phyloP scores from a whole-genome alignment of 2,888 invertebrate species.

The Oligia latruncula region DNA sequence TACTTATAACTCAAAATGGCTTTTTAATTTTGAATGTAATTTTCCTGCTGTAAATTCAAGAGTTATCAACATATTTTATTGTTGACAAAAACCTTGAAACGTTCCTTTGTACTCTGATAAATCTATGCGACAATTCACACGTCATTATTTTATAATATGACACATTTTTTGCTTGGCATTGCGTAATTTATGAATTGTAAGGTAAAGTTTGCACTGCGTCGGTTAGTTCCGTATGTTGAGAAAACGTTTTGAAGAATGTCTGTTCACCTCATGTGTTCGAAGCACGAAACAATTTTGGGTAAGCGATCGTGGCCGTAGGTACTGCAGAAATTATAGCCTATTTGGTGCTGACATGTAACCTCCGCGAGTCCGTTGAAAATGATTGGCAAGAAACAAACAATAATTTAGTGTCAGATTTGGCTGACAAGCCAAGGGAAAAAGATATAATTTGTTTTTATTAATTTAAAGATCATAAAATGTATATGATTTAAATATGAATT shows the following conservation, averaged over 20 bases:
- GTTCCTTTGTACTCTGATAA: constrained; percentile 23
- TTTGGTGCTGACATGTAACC: no score
- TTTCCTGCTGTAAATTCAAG: not conserved
- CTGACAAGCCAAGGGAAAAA: no score
- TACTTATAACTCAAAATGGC: no score
- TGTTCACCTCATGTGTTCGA: not conserved
- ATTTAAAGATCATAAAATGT: no score
- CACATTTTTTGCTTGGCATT: constrained; percentile 33
- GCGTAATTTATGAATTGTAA: constrained; percentile 21
- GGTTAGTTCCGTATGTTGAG: constrained; percentile 24
- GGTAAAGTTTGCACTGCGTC: not conserved
- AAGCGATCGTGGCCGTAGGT: not conserved
- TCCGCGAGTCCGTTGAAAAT: no score
- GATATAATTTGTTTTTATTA: no score
- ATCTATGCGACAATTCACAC: constrained; percentile 19
- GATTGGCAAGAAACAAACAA: no score
- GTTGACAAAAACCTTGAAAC: constrained; percentile 22
- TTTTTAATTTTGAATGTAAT: not conserved
- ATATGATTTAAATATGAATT: no score
- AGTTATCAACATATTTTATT: constrained; percentile 12
- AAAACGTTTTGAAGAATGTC: not conserved
- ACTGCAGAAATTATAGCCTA: no score
- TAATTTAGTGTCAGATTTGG: no score
- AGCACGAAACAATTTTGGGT: not conserved
- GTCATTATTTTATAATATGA: constrained; percentile 17